These are phyloP conservation scores for Apostichopus leukothele DNA, from an alignment of 53 echinoderm and acorn worm genomes.

Conservation along the genomic window DNA sequence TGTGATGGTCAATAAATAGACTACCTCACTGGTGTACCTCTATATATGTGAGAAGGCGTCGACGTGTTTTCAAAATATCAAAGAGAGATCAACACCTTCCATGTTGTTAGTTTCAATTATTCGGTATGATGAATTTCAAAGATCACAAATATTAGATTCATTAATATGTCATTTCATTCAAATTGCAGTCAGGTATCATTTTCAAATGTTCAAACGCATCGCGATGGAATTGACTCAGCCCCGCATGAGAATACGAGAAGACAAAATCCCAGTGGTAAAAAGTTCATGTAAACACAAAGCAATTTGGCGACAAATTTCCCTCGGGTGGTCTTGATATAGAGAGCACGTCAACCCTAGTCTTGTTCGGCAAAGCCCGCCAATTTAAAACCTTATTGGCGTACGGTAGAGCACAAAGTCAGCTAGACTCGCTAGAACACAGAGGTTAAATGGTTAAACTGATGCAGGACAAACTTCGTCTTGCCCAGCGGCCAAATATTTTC, in stretches of 20 bases:
- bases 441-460: slow-evolving; percentile 45
- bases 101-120: slow-evolving; percentile 24
- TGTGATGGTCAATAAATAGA: too few relatives aligned
- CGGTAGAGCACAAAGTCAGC: background rate
- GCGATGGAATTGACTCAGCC: background rate
- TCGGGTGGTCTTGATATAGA: slow-evolving; percentile 29
- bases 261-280: slow-evolving; percentile 35
- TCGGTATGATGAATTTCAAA: background rate
- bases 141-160: slow-evolving; percentile 30
- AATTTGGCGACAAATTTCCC: slow-evolving; percentile 43
- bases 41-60: too few relatives aligned
- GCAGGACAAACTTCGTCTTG: slow-evolving; percentile 15
- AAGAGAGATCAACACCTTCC: background rate
- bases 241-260: slow-evolving; percentile 17
- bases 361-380: slow-evolving; percentile 9
- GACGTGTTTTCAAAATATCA: background rate
- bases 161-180: slow-evolving; percentile 31
- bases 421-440: slow-evolving; percentile 17
- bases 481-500: slow-evolving; percentile 33
- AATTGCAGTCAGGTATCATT: slow-evolving; percentile 15
- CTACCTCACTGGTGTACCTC: too few relatives aligned
- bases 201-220: slow-evolving; percentile 24
- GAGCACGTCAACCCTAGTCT: slow-evolving; percentile 16
- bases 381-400: slow-evolving; percentile 32
- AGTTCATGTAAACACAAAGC: slow-evolving; percentile 47